These are phyloP conservation scores for Thymelicus sylvestris DNA, from an alignment of 2,888 invertebrate genomes.

Conservation along the genomic window DNA sequence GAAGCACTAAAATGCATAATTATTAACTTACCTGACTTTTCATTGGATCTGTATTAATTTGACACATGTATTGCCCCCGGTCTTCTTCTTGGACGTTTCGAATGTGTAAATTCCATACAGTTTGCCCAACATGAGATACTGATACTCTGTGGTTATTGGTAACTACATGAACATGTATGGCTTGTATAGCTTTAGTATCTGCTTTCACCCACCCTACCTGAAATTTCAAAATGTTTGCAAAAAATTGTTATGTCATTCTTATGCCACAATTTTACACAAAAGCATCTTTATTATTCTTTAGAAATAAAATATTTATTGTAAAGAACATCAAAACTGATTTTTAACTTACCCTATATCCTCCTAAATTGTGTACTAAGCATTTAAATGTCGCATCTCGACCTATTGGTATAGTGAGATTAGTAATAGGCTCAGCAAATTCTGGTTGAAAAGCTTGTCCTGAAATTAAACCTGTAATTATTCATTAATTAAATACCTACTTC, in stretches of 20 bases:
- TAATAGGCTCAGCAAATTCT: constrained; percentile 92
- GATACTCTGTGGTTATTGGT: constrained; percentile 95
- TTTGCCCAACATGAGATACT: constrained; percentile 93
- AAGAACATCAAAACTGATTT: constrained; percentile 24
- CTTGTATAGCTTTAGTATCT: constrained; percentile 96
- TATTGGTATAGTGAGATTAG: constrained; percentile 92
- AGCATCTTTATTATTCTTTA: no score
- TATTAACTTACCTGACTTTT: constrained; percentile 90
- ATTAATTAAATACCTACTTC: not conserved
- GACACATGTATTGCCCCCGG: constrained; percentile 96
- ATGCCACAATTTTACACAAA: no score
- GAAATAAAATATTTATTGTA: constrained; percentile 36
- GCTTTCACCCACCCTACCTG: constrained; percentile 98
- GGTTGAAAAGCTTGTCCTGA: constrained; percentile 91
- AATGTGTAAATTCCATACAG: constrained; percentile 96
- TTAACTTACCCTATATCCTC: constrained; percentile 93
- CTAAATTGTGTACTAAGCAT: constrained; percentile 93
- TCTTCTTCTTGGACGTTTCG: constrained; percentile 94
- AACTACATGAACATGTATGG: constrained; percentile 96
- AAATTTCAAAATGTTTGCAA: not conserved
- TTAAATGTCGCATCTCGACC: constrained; percentile 95
- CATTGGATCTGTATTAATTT: constrained; percentile 97
- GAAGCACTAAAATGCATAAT: constrained; percentile 30
- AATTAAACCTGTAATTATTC: constrained; percentile 15
- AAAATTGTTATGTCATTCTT: not conserved